These are phyloP conservation scores for Scotopteryx bipunctaria DNA, from an alignment of 2,888 invertebrate genomes.

Conservation along the genomic window DNA sequence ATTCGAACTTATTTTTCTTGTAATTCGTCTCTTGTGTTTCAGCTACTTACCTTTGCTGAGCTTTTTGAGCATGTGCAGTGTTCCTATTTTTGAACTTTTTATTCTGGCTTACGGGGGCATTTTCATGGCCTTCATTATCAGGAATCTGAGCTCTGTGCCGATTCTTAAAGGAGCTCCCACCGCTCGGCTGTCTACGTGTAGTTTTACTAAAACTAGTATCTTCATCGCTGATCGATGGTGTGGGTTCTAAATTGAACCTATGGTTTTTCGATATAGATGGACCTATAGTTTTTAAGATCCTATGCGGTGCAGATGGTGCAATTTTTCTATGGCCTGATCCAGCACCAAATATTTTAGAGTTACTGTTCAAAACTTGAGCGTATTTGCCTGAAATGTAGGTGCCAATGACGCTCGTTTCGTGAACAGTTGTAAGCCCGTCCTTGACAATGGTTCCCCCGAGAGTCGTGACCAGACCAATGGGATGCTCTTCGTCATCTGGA, in stretches of 20 bases:
- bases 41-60: conserved; percentile 68
- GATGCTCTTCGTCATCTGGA: conserved; percentile 85
- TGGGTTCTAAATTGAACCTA: conserved; percentile 86
- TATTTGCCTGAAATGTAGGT: conserved; percentile 95
- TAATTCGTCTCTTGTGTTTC: too few species aligned
- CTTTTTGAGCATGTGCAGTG: conserved; percentile 61
- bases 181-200: conserved; percentile 77
- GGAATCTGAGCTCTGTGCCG: conserved; percentile 71
- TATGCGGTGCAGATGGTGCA: conserved; percentile 85
- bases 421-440: conserved; percentile 92
- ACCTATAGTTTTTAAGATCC: conserved; percentile 90
- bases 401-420: conserved; percentile 95
- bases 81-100: conserved; percentile 78
- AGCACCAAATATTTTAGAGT: conserved; percentile 85
- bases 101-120: conserved; percentile 56
- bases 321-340: conserved; percentile 84
- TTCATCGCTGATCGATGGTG: conserved; percentile 84
- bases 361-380: conserved; percentile 93
- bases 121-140: conserved; percentile 69
- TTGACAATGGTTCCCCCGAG: conserved; percentile 92
- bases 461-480: conserved; percentile 91
- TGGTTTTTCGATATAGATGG: conserved; percentile 82
- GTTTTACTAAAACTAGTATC: conserved; percentile 83
- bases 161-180: conserved; percentile 83
- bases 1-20: too few species aligned